Conservation (phyloP, 2,888 invertebrate species). For the Liopterus haemorrhoidalis region DNA sequence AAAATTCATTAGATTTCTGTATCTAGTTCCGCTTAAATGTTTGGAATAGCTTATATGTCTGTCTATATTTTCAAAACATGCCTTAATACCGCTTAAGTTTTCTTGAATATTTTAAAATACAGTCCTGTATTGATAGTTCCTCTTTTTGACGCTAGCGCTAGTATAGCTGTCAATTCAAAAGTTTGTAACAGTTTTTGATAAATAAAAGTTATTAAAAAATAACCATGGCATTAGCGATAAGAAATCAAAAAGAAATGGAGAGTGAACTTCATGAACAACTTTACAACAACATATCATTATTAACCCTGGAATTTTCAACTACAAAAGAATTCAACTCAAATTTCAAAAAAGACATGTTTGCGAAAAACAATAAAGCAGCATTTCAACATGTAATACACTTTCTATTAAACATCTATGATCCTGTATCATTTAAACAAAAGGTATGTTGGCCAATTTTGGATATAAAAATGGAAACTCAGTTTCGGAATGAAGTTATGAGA, state of each 20-base stretch:
- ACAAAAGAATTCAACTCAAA: conserved; percentile 36
- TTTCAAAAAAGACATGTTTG: conserved; percentile 42
- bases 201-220: too few relatives aligned
- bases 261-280: conserved; percentile 36
- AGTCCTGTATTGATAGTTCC: too few relatives aligned
- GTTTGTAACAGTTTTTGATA: too few relatives aligned
- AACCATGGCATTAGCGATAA: conserved; percentile 20
- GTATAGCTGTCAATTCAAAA: too few relatives aligned
- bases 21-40: too few relatives aligned
- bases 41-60: too few relatives aligned
- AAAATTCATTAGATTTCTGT: too few relatives aligned
- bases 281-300: conserved; percentile 37
- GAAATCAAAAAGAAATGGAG: conserved; percentile 33
- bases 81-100: too few relatives aligned
- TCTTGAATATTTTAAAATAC: too few relatives aligned
- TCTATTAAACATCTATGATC: conserved; percentile 38
- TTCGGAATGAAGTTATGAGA: conserved; percentile 38
- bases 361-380: conserved; percentile 41
- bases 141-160: too few relatives aligned
- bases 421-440: conserved; percentile 37
- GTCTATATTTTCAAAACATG: too few relatives aligned
- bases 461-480: conserved; percentile 37
- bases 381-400: conserved; percentile 41
- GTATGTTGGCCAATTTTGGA: conserved; percentile 38
- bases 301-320: conserved; percentile 37